phyloP scores from a whole-genome alignment of 2,113 vertebrate genomes.

The Oryzias melastigma region DNA sequence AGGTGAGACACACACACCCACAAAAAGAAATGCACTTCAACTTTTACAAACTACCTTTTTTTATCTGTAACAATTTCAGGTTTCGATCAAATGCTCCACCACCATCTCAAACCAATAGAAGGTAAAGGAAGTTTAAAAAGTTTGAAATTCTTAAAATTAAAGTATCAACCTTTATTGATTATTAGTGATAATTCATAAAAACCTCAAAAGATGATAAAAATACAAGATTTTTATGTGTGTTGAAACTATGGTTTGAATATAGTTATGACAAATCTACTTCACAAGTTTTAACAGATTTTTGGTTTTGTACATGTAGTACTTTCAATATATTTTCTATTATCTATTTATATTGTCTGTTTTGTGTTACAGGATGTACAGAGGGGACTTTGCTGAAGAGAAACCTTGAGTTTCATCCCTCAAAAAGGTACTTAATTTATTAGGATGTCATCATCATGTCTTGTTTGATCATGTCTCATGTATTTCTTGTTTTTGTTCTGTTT shows the following conservation, averaged over 20 bases:
- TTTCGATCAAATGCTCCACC: conserved; percentile 11
- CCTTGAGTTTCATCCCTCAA: conserved; percentile 50
- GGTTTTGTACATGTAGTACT: too few relatives aligned
- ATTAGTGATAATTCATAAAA: too few relatives aligned
- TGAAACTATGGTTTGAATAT: too few relatives aligned
- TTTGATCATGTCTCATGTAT: neutral
- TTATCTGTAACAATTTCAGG: conserved; percentile 24
- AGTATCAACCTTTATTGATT: too few relatives aligned
- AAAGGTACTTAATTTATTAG: conserved; percentile 34
- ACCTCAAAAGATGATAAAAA: too few relatives aligned
- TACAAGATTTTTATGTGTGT: too few relatives aligned
- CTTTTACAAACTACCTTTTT: conserved; percentile 1
- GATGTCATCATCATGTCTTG: neutral
- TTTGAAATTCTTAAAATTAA: neutral
- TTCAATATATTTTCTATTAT: too few relatives aligned
- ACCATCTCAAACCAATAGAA: conserved; percentile 23
- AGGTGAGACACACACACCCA: conserved; percentile 46
- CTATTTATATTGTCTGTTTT: too few relatives aligned
- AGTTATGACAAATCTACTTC: too few relatives aligned
- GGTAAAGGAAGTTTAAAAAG: conserved; percentile 25
- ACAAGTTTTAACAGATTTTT: too few relatives aligned
- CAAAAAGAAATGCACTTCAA: too few relatives aligned
- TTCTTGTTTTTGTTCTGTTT: neutral
- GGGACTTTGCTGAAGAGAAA: neutral
- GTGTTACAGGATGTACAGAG: too few relatives aligned